These are phyloP conservation scores for Propithecus deckenii DNA, from an alignment of 2,797 vertebrate species.

Conservation along the genomic window DNA sequence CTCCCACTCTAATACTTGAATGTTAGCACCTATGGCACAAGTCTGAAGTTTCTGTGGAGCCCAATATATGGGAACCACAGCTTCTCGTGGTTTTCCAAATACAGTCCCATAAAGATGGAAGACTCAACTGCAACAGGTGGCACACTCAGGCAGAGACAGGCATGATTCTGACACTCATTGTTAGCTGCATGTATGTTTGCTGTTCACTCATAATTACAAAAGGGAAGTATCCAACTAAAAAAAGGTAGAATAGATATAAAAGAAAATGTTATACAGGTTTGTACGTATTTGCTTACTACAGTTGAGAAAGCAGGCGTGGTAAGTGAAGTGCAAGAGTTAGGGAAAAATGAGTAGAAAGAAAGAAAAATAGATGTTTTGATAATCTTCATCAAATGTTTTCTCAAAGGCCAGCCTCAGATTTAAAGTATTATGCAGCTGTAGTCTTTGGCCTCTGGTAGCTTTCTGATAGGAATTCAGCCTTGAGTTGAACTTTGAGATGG, in stretches of 20 bases:
- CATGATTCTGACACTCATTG: not conserved
- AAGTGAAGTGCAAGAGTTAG: not conserved
- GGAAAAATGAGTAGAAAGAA: not conserved
- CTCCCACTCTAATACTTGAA: not conserved
- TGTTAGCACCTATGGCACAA: not conserved
- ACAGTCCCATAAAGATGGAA: not conserved
- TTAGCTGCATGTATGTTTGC: not conserved
- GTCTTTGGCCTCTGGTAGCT: slow-evolving; percentile 62
- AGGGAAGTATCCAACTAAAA: not conserved
- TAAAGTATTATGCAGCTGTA: slow-evolving; percentile 62
- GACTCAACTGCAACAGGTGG: not conserved
- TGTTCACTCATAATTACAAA: not conserved
- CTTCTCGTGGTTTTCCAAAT: slow-evolving; percentile 4
- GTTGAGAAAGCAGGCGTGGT: not conserved
- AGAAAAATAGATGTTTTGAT: slow-evolving; percentile 25
- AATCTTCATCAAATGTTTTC: slow-evolving; percentile 44
- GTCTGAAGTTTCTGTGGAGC: not conserved
- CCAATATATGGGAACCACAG: not conserved
- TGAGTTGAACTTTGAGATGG: slow-evolving; percentile 76
- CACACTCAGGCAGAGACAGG: not conserved
- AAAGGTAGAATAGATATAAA: not conserved
- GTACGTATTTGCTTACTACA: not conserved
- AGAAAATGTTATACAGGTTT: not conserved
- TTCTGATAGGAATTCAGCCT: slow-evolving; percentile 82
- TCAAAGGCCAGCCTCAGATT: slow-evolving; percentile 54